These are phyloP conservation scores for Drosophila aldrichi DNA, from an alignment of 2,888 invertebrate species.

Conservation along the genomic window DNA sequence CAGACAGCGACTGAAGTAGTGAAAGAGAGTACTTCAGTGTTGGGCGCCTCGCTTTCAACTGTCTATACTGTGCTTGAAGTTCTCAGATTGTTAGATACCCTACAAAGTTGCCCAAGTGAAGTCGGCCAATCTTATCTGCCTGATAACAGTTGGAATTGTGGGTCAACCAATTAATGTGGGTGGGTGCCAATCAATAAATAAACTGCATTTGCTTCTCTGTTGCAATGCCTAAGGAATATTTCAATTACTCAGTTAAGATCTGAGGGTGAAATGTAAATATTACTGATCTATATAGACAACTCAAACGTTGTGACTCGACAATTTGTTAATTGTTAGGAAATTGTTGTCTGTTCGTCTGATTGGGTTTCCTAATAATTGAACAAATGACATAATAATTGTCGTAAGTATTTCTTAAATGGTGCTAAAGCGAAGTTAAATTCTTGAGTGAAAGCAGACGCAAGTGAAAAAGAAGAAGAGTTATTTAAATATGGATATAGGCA, in stretches of 20 bases:
- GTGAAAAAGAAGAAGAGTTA: neutral
- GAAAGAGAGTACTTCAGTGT: conserved; percentile 25
- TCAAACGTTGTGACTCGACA: conserved; percentile 15
- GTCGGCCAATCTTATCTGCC: conserved; percentile 48
- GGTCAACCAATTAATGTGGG: conserved; percentile 53
- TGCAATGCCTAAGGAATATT: conserved; percentile 24
- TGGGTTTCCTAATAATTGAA: conserved; percentile 17
- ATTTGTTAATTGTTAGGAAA: conserved; percentile 39
- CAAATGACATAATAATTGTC: conserved; percentile 24
- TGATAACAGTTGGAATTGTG: conserved; percentile 50
- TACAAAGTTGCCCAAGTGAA: conserved; percentile 23
- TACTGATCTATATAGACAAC: neutral
- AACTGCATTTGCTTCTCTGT: conserved; percentile 19
- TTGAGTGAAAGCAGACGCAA: neutral
- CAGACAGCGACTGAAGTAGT: neutral
- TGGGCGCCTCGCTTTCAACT: conserved; percentile 24
- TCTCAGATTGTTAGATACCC: conserved; percentile 8
- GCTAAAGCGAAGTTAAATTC: conserved; percentile 20
- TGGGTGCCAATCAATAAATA: conserved; percentile 7
- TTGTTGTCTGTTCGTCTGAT: conserved; percentile 7
- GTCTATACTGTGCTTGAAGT: conserved; percentile 7
- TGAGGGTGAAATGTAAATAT: conserved; percentile 17
- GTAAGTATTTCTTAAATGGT: conserved; percentile 25
- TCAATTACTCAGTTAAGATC: conserved; percentile 5
- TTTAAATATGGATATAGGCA: neutral